phyloP scores from a whole-genome alignment of 64 coral and sea anemone genomes.

The Astreopora myriophthalma region DNA sequence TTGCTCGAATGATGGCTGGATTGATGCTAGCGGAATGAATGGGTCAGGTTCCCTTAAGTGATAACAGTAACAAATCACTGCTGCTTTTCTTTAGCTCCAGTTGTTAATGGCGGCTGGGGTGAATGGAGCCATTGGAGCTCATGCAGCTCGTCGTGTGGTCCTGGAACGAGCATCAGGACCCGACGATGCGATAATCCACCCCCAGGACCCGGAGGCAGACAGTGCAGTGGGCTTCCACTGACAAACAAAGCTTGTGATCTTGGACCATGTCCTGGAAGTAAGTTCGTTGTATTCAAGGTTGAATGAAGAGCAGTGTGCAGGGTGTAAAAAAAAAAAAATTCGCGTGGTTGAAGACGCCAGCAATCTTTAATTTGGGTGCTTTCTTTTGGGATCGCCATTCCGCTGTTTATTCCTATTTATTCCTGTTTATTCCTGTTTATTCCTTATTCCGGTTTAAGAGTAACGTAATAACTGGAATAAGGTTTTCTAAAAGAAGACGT shows the following conservation, averaged over 20 bases:
- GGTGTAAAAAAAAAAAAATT: too few relatives aligned
- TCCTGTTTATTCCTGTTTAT: too few relatives aligned
- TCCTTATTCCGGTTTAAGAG: too few relatives aligned
- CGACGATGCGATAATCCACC: slow-evolving; percentile 39
- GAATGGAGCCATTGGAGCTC: slow-evolving; percentile 5
- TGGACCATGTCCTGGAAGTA: background rate
- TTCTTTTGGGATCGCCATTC: too few relatives aligned
- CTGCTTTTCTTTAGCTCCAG: background rate
- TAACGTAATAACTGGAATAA: too few relatives aligned
- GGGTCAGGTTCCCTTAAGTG: background rate
- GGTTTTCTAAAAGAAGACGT: too few relatives aligned
- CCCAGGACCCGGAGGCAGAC: slow-evolving; percentile 9
- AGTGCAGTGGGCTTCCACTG: background rate
- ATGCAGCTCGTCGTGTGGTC: slow-evolving; percentile 48
- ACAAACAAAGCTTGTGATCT: background rate
- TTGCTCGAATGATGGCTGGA: too few relatives aligned
- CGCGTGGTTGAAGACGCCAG: too few relatives aligned
- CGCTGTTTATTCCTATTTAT: too few relatives aligned
- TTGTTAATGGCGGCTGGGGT: slow-evolving; percentile 17
- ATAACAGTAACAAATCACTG: background rate
- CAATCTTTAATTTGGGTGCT: too few relatives aligned
- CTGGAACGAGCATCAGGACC: background rate
- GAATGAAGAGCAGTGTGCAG: too few relatives aligned
- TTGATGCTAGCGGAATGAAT: too few relatives aligned
- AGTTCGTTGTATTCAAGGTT: background rate